Conservation (phyloP, 2,888 invertebrate genomes). For the Diarsia brunnea region DNA sequence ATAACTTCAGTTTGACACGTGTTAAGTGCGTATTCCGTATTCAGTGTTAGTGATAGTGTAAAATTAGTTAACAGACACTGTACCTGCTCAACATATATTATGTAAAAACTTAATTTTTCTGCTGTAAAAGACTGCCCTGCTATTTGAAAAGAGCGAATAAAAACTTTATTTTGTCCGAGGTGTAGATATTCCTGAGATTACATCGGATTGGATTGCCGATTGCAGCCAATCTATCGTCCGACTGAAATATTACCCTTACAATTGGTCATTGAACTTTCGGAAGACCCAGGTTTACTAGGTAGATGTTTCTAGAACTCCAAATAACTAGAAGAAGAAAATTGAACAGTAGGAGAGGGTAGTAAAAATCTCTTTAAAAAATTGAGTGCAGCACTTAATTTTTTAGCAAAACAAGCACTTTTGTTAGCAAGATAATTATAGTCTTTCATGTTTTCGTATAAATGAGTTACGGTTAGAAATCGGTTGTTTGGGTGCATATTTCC, state of each 20-base stretch:
- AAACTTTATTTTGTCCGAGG: conserved; percentile 15
- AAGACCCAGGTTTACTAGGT: not conserved
- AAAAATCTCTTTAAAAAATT: conserved; percentile 15
- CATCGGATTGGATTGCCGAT: not conserved
- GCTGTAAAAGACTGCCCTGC: not conserved
- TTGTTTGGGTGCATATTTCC: too few relatives aligned
- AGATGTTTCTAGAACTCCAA: not conserved
- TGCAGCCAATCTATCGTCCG: not conserved
- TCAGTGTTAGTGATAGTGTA: not conserved
- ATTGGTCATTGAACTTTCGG: not conserved
- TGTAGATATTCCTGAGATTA: conserved; percentile 11
- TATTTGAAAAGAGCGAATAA: not conserved
- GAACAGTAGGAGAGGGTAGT: not conserved
- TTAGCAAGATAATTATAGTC: conserved; percentile 16
- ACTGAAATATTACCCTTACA: conserved; percentile 6
- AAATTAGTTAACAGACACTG: not conserved
- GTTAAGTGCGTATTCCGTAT: too few relatives aligned
- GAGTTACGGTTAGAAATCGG: not conserved
- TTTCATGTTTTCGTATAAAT: conserved; percentile 13
- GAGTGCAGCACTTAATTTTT: conserved; percentile 3
- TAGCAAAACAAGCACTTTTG: conserved; percentile 19
- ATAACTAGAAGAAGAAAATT: not conserved
- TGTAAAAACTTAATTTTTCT: not conserved
- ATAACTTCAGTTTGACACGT: too few relatives aligned
- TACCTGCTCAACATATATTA: not conserved